These are phyloP conservation scores for Drosophila leonis DNA, from an alignment of 2,888 invertebrate genomes.

Conservation along the genomic window DNA sequence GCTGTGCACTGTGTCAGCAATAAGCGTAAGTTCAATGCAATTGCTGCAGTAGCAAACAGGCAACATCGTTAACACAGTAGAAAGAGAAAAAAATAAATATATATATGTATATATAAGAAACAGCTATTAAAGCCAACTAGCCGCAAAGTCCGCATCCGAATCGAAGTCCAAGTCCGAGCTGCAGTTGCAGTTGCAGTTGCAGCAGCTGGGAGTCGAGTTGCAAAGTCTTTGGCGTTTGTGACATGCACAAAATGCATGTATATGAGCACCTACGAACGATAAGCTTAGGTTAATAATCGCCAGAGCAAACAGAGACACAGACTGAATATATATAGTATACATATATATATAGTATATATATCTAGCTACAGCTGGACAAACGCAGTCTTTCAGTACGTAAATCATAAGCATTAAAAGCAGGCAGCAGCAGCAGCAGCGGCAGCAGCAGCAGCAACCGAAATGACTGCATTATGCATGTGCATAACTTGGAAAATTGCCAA, in stretches of 20 bases:
- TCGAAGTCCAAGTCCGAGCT: slow-evolving; percentile 29
- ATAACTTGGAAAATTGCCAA: slow-evolving; percentile 58
- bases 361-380: slow-evolving; percentile 46
- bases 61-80: slow-evolving; percentile 76
- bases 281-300: slow-evolving; percentile 73
- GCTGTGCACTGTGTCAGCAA: slow-evolving; percentile 48
- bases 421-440: slow-evolving; percentile 14
- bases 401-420: slow-evolving; percentile 67
- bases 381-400: slow-evolving; percentile 63
- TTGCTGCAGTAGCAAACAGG: slow-evolving; percentile 66
- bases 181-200: slow-evolving; percentile 16
- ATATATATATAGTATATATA: slow-evolving; percentile 8
- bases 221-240: slow-evolving; percentile 63
- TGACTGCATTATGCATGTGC: slow-evolving; percentile 73
- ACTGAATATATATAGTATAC: slow-evolving; percentile 2
- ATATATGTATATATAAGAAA: no score
- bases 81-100: slow-evolving; percentile 18
- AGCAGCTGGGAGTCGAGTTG: slow-evolving; percentile 23
- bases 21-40: slow-evolving; percentile 66
- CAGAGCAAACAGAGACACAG: slow-evolving; percentile 26
- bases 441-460: slow-evolving; percentile 23
- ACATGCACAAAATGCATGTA: slow-evolving; percentile 82
- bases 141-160: slow-evolving; percentile 33
- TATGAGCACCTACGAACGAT: slow-evolving; percentile 77
- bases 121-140: slow-evolving; percentile 71